Conservation (phyloP, 2,113 vertebrate genomes). For the Progne subis region DNA sequence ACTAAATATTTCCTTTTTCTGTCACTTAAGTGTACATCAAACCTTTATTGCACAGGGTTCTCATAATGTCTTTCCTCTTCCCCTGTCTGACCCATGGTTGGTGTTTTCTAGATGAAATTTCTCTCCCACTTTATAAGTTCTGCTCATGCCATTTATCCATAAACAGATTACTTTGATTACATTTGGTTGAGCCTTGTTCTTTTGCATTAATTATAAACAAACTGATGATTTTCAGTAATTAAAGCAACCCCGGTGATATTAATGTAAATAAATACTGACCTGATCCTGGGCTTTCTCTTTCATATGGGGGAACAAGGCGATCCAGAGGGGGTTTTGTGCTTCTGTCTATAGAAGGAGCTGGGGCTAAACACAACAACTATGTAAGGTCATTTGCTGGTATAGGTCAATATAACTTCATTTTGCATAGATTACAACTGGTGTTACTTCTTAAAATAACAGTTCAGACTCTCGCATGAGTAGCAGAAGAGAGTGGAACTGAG, state of each 20-base stretch:
- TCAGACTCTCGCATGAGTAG: not conserved
- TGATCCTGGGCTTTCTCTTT: constrained; percentile 65
- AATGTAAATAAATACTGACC: constrained; percentile 55
- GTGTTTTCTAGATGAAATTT: not conserved
- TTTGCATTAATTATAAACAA: not conserved
- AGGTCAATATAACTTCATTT: not conserved
- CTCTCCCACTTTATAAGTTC: not conserved
- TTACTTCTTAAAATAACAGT: not conserved
- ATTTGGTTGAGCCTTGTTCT: not conserved
- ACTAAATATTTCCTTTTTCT: not conserved
- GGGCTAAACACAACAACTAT: constrained; percentile 40
- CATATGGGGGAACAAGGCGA: constrained; percentile 50
- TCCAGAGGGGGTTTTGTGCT: constrained; percentile 82
- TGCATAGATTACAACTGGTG: not conserved
- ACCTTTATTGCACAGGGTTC: not conserved
- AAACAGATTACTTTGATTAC: not conserved
- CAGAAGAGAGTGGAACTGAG: not conserved
- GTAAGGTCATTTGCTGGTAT: not conserved
- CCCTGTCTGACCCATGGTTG: not conserved
- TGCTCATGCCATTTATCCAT: not conserved
- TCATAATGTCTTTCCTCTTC: not conserved
- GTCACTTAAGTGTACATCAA: not conserved
- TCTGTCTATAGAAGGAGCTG: constrained; percentile 81
- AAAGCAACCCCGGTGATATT: not conserved
- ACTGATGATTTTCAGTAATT: not conserved